Base-by-base conservation (phyloP, 2,113 vertebrate species). In the Lanius collurio region DNA sequence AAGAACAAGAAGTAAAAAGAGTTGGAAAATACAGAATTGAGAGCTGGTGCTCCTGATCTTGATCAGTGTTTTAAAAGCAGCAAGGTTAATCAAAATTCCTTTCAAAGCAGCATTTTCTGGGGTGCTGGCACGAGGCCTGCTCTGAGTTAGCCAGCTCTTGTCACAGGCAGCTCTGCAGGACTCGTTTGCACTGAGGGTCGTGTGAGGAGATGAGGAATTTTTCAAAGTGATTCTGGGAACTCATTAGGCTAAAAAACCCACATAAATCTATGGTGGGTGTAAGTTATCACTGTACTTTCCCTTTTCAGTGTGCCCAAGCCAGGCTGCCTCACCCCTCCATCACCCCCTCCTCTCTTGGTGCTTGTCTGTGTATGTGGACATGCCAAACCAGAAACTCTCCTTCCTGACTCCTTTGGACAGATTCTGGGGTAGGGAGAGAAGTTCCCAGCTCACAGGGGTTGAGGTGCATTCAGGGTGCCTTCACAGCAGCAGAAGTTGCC, bases 171-270 rank as follows among this genome's bases (percentile, higher is more conserved):
- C 53, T 83, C 55, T 39, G n/a, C 4, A 5, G 65, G 68, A 52
- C 16, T 59, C 0, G 0, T 14, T 86, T 41, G 31, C 41, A 7
- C 77, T 1, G 1, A 39, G 47, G 33, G 24, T 37, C 0, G 0
- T 63, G 33, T 1, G 6, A 73, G 35, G 30, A 73, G 46, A 76
- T 20, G 22, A 21, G 30, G 46, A 60, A 42, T 37, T 68, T 79
- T 74, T 71, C 62, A 82, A 4, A 46, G 52, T 53, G n/a, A 10
- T 82, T 84, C 37, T 85, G 84, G 44, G 74, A 89, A 64, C 19
- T 60, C 30, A 39, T 74, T 70, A 77, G n/a, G 16, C 41, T 87
- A 17, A 60, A 80, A 81, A 52, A 12, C 56, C 17, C 30, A 15
- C 4, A 12, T 2, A 50, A 75, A 63, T 39, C 52, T 68, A 0